A percentile compares a stretch with the other conserved stretches of the same genome.
Conservation (phyloP, 2,113 vertebrate species). For the Myiozetetes cayanensis region DNA sequence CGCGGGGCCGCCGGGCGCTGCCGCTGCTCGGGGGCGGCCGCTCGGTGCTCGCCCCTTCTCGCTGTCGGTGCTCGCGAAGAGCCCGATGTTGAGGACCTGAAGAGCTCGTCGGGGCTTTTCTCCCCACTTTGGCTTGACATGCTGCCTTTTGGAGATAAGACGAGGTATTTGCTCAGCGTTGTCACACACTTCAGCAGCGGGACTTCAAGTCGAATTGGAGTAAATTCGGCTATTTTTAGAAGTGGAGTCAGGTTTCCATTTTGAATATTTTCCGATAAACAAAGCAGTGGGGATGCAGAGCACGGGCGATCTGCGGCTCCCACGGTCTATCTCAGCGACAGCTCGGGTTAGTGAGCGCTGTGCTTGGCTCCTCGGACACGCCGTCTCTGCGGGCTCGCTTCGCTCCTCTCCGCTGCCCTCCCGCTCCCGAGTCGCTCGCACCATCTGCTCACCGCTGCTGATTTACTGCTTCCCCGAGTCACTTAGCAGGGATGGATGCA, state of each 20-base stretch:
- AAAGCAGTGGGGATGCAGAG: conserved; percentile 36
- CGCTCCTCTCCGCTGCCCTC: not conserved
- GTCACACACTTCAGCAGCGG: not conserved
- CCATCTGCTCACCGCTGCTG: conserved; percentile 40
- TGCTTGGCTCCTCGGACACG: not conserved
- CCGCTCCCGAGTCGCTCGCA: not conserved
- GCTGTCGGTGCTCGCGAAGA: not conserved
- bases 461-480: not conserved
- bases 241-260: conserved; percentile 59
- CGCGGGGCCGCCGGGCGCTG: not conserved
- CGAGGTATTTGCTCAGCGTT: conserved; percentile 65
- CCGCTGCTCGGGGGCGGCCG: not conserved
- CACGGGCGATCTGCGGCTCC: not conserved
- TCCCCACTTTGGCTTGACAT: conserved; percentile 37
- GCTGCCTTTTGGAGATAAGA: conserved; percentile 78
- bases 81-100: not conserved
- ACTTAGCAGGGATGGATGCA: not conserved
- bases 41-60: not conserved
- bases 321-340: not conserved
- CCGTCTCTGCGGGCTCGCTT: not conserved
- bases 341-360: not conserved
- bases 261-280: conserved; percentile 52
- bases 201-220: not conserved
- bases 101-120: not conserved
- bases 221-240: conserved; percentile 54